Conservation (phyloP, 2,113 vertebrate genomes). For the Pipra filicauda region DNA sequence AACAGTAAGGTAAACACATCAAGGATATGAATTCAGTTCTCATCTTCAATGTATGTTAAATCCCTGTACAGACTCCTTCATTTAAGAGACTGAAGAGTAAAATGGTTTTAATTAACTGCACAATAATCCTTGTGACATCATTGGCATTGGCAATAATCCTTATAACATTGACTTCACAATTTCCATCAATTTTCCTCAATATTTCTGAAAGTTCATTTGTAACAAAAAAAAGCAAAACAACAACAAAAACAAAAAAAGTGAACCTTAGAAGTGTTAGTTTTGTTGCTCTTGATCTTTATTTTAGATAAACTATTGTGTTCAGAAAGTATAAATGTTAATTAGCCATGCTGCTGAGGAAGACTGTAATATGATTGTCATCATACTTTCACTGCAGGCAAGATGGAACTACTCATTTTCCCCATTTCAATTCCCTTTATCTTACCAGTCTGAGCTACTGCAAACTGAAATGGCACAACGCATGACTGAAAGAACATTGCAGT, state of each 20-base stretch:
- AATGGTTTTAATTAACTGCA: neutral
- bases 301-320: neutral
- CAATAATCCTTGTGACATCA: neutral
- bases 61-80: neutral
- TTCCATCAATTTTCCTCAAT: neutral
- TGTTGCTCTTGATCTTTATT: neutral
- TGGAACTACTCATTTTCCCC: neutral
- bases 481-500: neutral
- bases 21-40: neutral
- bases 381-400: neutral
- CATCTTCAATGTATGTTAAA: rapidly evolving
- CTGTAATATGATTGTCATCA: neutral
- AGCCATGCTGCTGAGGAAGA: neutral
- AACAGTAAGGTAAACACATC: neutral
- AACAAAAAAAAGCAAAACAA: neutral
- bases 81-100: neutral
- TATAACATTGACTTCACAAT: neutral
- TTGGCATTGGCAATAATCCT: neutral
- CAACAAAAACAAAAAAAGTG: neutral
- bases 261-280: neutral
- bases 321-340: neutral
- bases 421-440: neutral
- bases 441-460: neutral
- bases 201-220: neutral
- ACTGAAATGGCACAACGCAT: neutral